Evolutionary conservation across 2,113 vertebrate species (phyloP), one percentile per base, ranked within the genome.

Genomic region (Hydropotes inermis): DNA sequence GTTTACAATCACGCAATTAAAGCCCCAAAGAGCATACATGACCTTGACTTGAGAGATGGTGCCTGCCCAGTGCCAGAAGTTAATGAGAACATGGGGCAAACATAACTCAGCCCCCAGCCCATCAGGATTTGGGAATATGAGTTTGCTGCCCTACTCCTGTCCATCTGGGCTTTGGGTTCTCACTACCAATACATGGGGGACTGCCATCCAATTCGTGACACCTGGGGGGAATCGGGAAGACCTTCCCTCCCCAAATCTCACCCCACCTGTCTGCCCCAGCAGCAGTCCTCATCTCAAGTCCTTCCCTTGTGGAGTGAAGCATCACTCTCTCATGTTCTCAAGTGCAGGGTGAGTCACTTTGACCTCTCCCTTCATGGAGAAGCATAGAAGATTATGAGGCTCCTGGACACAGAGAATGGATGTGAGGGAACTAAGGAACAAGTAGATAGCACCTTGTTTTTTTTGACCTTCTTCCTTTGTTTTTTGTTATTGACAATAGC

Each of bases 1-100:
- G 99, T 99, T 97, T 99, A 99, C 95, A 99, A 99, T 96, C 99
- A 99, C 0, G 98, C 99, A 70, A 99, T 99, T 97, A 99, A 98
- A 98, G 98, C 99, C 10, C 99, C 99, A 70, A 99, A 99, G 94
- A 99, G 99, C 30, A 52, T 99, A 17, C 98, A 93, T 1, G 97
- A 99, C 1, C 93, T 97, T 7, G 99, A 99, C 33, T 43, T 83
- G 95, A 99, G 97, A 90, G 99, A 99, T 2, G 90, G 97, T 6
- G 0, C 96, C 3, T 98, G 98, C 36, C 90, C 97, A 0, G n/a
- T 84, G 7, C 94, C 97, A 5, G 16, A 50, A 4, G 83, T 79
- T 67, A 97, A 61, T 52, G 99, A 99, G 60, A 99, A 98, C 30
- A 0, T 97, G 54, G 98, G 98, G 3, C 99, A 99, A 79, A 99